Evolutionary conservation across 2,888 invertebrate species (phyloP).

Genomic region (Bombylius major): DNA sequence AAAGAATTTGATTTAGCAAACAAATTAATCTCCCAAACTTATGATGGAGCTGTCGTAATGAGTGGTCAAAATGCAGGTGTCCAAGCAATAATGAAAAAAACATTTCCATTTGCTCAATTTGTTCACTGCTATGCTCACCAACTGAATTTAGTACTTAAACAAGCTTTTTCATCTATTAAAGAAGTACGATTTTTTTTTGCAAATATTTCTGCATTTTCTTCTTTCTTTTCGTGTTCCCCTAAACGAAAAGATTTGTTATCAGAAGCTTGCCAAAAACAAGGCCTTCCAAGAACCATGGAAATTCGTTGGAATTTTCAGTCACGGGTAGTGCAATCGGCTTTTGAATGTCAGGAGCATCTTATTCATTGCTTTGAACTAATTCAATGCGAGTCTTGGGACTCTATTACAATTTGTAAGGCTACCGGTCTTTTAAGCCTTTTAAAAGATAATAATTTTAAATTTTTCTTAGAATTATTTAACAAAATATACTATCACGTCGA

Average conservation of each 20-base stretch:
- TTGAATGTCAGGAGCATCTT: too few relatives aligned
- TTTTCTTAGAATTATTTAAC: too few relatives aligned
- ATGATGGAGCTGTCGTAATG: constrained; percentile 2
- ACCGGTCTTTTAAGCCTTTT: too few relatives aligned
- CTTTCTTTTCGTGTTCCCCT: too few relatives aligned
- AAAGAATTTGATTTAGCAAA: background rate
- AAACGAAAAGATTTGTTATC: background rate
- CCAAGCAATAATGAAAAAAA: background rate
- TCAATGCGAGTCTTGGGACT: too few relatives aligned
- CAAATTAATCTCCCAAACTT: constrained; percentile 1
- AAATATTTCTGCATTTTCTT: background rate
- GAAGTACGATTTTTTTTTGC: background rate
- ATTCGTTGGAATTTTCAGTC: background rate
- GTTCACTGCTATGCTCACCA: constrained; percentile 4
- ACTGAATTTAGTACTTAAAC: constrained; percentile 1
- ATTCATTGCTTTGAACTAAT: too few relatives aligned
- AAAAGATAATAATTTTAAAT: too few relatives aligned
- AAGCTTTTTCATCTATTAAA: background rate
- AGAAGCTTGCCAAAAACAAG: background rate
- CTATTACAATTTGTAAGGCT: too few relatives aligned
- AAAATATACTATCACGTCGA: too few relatives aligned
- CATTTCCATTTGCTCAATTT: background rate
- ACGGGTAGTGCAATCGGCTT: background rate
- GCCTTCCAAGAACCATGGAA: background rate
- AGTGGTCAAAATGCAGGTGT: background rate